phyloP scores from a whole-genome alignment of 2,888 invertebrate genomes.

The Tanytarsus gracilentus region DNA sequence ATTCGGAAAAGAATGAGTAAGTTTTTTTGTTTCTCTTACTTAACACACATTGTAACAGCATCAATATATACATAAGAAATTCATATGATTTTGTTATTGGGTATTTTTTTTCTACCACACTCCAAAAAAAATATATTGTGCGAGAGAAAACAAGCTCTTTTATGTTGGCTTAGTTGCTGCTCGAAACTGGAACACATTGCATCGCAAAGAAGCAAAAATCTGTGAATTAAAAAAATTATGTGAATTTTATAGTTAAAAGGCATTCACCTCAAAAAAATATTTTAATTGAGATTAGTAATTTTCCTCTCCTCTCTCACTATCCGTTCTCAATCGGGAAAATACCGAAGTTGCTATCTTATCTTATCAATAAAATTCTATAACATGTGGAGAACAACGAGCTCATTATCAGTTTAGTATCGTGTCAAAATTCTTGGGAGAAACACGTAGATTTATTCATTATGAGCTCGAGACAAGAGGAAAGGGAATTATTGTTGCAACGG shows the following conservation, averaged over 20 bases:
- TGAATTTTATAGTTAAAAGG: background rate
- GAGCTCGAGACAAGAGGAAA: conserved; percentile 26
- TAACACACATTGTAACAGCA: too few relatives aligned
- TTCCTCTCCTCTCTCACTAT: too few relatives aligned
- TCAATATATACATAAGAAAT: too few relatives aligned
- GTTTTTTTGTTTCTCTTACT: too few relatives aligned
- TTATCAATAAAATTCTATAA: too few relatives aligned
- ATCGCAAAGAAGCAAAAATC: background rate
- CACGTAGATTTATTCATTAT: background rate
- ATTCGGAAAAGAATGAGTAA: too few relatives aligned
- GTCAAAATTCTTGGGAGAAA: too few relatives aligned
- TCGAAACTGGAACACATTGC: background rate
- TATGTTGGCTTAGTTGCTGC: background rate
- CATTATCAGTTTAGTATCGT: too few relatives aligned
- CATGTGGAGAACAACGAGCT: too few relatives aligned
- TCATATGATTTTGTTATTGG: too few relatives aligned
- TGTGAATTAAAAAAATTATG: background rate
- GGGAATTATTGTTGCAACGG: conserved; percentile 25
- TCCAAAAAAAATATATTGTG: background rate
- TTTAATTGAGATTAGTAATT: background rate
- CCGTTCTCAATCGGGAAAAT: too few relatives aligned
- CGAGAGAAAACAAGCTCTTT: background rate
- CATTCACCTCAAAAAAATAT: background rate
- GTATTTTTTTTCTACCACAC: background rate
- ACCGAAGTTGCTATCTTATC: too few relatives aligned